Conservation (phyloP, 2,888 invertebrate genomes). For the Thymelicus acteon region DNA sequence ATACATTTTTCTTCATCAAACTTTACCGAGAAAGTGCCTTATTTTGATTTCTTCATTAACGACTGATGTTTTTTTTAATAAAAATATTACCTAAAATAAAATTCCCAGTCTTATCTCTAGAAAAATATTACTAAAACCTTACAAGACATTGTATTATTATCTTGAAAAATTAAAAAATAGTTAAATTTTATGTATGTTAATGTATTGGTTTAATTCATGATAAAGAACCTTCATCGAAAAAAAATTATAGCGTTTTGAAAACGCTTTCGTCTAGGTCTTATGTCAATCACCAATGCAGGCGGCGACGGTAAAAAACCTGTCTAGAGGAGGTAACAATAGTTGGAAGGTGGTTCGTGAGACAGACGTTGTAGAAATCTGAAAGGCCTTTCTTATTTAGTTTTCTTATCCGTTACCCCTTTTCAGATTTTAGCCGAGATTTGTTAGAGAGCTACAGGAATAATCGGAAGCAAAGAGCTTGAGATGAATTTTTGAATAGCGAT, state of each 20-base stretch:
- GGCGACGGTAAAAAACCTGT: constrained; percentile 61
- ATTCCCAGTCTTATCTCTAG: too few species aligned
- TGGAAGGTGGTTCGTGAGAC: constrained; percentile 57
- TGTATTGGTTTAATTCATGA: too few species aligned
- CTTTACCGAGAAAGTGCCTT: too few species aligned
- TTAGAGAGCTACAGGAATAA: constrained; percentile 15
- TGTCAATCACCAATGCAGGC: constrained; percentile 46
- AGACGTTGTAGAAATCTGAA: constrained; percentile 51
- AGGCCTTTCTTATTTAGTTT: constrained; percentile 57
- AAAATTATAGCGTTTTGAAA: background rate
- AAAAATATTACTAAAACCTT: too few species aligned
- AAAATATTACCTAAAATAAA: too few species aligned
- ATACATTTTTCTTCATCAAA: too few species aligned
- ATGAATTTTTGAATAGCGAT: constrained; percentile 22
- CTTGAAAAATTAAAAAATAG: too few species aligned
- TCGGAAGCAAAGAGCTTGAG: constrained; percentile 2
- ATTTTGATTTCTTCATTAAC: too few species aligned
- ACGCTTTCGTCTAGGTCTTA: constrained; percentile 41
- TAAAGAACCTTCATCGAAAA: too few species aligned
- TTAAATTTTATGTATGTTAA: too few species aligned
- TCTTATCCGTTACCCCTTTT: constrained; percentile 47
- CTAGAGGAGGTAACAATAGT: constrained; percentile 68
- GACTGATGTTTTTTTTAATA: too few species aligned
- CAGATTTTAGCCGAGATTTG: constrained; percentile 28
- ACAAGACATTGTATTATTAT: too few species aligned